Evolutionary conservation across 2,888 invertebrate genomes (phyloP), one percentile per base, ranked within the genome.

Genomic region (Spodoptera exigua): DNA sequence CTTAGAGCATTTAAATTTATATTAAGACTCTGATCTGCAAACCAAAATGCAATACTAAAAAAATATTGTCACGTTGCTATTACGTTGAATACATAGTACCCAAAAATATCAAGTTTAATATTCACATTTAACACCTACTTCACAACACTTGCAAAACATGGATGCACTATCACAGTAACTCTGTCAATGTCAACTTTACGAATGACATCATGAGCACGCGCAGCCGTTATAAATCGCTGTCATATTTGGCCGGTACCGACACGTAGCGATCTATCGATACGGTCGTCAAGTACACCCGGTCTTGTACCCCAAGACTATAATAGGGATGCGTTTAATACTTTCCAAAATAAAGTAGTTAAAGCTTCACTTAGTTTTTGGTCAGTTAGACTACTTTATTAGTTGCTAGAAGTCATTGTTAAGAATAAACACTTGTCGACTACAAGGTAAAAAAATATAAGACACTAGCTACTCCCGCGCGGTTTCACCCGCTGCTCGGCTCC

Each of bases 171-270:
- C 46, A 16, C 52, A 56, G 34, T 36, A 35, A 16, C 44, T 49
- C 61, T 27, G 43, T 66, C 76, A 74, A 76, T 76, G 65, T 71
- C 62, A 74, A 39, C 44, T 32, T 37, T 40, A 36, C 44, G 46
- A 41, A 60, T 76, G 74, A 71, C 70, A 52, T 69, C 66, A 71
- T 44, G 48, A 39, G 47, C 51, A 0, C 18, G 56, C 41, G 36
- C 41, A 35, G 10, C 9, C 41, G 41, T 27, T 39, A 74, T 66
- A 56, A 58, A 53, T 65, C 43, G 49, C 37, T 48, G 57, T 69
- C 64, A 40, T 44, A 61, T 74, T 68, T 61, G 76, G 71, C 54
- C 65, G 51, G 9, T 12, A 36, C 36, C 53, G 45, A 43, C 43
- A 55, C 44, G 16, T 41, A 11, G 48, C 55, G 56, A 59, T 59